Evolutionary conservation across 2,888 invertebrate genomes (phyloP), one percentile per base, ranked within the genome.

Genomic region (Drosophila yooni): DNA sequence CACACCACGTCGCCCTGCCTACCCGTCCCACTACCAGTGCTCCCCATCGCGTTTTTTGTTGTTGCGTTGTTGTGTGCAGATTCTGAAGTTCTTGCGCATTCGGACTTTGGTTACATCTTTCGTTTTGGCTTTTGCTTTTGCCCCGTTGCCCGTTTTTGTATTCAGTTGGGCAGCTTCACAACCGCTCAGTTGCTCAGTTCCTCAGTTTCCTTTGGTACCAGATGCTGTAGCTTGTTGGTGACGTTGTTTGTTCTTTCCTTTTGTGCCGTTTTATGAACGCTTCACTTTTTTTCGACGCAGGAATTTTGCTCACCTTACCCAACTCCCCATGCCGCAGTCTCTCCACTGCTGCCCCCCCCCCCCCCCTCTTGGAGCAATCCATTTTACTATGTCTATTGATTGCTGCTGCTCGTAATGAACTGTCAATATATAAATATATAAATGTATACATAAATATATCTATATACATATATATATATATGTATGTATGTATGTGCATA

Each of bases 231-330:
- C 61, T 63, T 53, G 57, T 60, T 48, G 63, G 48, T 40, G 52
- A 21, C 38, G 57, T 68, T 81, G 76, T 70, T 85, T 80, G 82
- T 64, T 77, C 82, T 62, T 89, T 88, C 85, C 77, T 71, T 89
- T 87, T 83, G 68, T 80, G 82, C 80, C 80, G 80, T 80, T 80
- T 79, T 79, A 80, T 75, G 75, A 68, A 79, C 82, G 82, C 80
- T 80, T 80, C 80, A 80, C 89, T 88, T 84, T 89, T 78, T 81
- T 79, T 75, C 73, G 81, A 88, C 67, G 80, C 76, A 73, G 83
- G 87, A 86, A 88, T 83, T 82, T 70, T 76, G 63, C 64, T 70
- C 53, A 63, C 53, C 48, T 61, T 48, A 57, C 18, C 11, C 40
- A 25, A 21, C 29, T 54, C 34, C 29, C 8, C 58, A 13, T 6